These are phyloP conservation scores for Labeo rohita DNA, from an alignment of 2,113 vertebrate species.

Conservation along the genomic window DNA sequence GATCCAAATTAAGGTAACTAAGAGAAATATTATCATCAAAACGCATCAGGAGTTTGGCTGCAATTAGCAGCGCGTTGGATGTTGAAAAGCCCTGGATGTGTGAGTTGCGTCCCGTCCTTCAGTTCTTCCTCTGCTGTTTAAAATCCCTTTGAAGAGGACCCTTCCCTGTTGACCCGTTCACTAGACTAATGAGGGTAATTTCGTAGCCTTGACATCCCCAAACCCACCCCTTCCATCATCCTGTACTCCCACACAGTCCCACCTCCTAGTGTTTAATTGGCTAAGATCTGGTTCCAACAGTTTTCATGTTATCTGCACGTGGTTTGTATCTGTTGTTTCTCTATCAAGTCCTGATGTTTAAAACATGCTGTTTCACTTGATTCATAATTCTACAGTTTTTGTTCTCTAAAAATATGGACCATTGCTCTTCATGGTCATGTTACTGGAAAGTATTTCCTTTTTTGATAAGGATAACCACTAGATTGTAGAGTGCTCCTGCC, in stretches of 20 bases:
- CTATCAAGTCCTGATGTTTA: background rate
- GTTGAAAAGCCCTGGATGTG: background rate
- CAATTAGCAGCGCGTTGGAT: background rate
- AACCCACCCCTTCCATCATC: conserved; percentile 29
- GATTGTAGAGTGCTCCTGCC: background rate
- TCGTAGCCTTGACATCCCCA: conserved; percentile 35
- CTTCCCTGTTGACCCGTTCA: conserved; percentile 50
- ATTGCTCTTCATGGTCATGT: background rate
- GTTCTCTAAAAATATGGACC: background rate
- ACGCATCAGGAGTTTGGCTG: conserved; percentile 10
- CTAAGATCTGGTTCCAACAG: conserved; percentile 44
- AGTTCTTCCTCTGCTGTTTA: conserved; percentile 9
- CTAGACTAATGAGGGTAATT: conserved; percentile 59
- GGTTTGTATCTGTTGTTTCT: background rate
- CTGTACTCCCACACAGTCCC: conserved; percentile 16
- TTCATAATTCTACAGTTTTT: background rate
- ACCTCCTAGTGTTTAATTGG: conserved; percentile 47
- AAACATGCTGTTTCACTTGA: background rate
- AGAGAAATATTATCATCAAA: conserved; percentile 14
- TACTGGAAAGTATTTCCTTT: background rate
- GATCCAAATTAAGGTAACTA: conserved; percentile 13
- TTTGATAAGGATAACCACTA: background rate
- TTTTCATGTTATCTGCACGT: conserved; percentile 20
- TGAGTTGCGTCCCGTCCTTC: background rate
- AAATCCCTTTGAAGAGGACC: conserved; percentile 47